A percentile compares a stretch with the other conserved stretches of the same genome.
Conservation (phyloP, 2,797 vertebrate genomes). For the Darevskia mixta region DNA sequence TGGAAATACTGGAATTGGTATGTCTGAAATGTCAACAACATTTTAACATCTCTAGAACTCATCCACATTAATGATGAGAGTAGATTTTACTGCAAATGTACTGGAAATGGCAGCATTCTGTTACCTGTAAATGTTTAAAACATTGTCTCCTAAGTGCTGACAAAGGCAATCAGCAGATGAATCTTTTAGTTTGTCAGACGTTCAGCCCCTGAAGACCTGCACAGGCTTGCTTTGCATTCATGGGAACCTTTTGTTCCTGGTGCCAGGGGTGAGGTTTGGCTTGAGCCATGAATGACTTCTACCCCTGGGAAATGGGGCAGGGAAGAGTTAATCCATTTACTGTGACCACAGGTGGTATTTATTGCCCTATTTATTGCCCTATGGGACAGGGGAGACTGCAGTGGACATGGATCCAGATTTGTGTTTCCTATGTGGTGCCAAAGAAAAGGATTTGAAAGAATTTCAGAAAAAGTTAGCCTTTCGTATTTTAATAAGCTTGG, state of each 20-base stretch:
- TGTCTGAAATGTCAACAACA: conserved; percentile 64
- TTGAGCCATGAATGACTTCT: conserved; percentile 35
- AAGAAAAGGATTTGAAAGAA: not conserved
- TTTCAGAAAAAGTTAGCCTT: rapidly evolving
- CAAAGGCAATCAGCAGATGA: conserved; percentile 70
- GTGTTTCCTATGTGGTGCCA: not conserved
- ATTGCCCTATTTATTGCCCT: not conserved
- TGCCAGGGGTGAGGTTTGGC: conserved; percentile 27
- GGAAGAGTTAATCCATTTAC: not conserved
- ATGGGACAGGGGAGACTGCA: not conserved
- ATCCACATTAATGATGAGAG: conserved; percentile 62
- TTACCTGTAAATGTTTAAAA: conserved; percentile 75
- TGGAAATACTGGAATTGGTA: conserved; percentile 47
- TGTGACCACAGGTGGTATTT: not conserved
- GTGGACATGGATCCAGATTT: not conserved
- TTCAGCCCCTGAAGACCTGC: conserved; percentile 60
- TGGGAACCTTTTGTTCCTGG: not conserved
- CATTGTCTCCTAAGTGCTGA: conserved; percentile 66
- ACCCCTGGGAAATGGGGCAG: not conserved
- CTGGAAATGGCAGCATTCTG: conserved; percentile 67
- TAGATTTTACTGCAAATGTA: conserved; percentile 55
- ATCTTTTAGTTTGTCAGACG: conserved; percentile 55
- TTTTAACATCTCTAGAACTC: conserved; percentile 57
- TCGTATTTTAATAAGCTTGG: not conserved
- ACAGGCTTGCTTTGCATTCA: conserved; percentile 41